A percentile compares a stretch with the other conserved stretches of the same genome.
Evolutionary conservation across 2,888 invertebrate genomes (phyloP).

Genomic region (Hemistola chrysoprasaria): DNA sequence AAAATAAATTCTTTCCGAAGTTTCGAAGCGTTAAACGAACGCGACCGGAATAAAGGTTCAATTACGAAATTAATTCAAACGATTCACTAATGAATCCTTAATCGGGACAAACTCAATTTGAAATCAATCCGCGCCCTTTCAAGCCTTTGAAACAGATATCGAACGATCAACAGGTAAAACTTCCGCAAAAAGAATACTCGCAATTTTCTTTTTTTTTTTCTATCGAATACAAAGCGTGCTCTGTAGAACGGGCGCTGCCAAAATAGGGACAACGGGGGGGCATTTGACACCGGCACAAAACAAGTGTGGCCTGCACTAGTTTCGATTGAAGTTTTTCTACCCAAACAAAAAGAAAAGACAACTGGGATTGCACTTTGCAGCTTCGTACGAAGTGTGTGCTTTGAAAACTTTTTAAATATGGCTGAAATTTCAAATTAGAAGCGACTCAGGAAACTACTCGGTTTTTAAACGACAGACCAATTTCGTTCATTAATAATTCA

Average conservation of each 20-base stretch:
- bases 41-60: slow-evolving; percentile 18
- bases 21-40: slow-evolving; percentile 2
- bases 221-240: slow-evolving; percentile 16
- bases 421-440: too few relatives aligned
- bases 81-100: slow-evolving; percentile 22
- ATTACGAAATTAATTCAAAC: slow-evolving; percentile 27
- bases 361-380: slow-evolving; percentile 17
- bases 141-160: slow-evolving; percentile 20
- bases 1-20: too few relatives aligned
- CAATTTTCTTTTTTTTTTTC: slow-evolving; percentile 10
- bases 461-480: too few relatives aligned
- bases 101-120: slow-evolving; percentile 26
- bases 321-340: slow-evolving; percentile 21
- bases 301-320: slow-evolving; percentile 33
- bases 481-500: too few relatives aligned
- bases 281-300: slow-evolving; percentile 54
- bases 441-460: too few relatives aligned
- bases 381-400: slow-evolving; percentile 14
- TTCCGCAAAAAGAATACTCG: slow-evolving; percentile 9
- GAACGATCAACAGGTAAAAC: slow-evolving; percentile 27
- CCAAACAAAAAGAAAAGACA: slow-evolving; percentile 21
- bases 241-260: slow-evolving; percentile 21
- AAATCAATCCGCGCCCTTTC: slow-evolving; percentile 24
- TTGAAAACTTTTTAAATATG: slow-evolving; percentile 1
- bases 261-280: slow-evolving; percentile 38